Evolutionary conservation across 2,888 invertebrate species (phyloP).

Genomic region (Pycnomerus fuliginosus): DNA sequence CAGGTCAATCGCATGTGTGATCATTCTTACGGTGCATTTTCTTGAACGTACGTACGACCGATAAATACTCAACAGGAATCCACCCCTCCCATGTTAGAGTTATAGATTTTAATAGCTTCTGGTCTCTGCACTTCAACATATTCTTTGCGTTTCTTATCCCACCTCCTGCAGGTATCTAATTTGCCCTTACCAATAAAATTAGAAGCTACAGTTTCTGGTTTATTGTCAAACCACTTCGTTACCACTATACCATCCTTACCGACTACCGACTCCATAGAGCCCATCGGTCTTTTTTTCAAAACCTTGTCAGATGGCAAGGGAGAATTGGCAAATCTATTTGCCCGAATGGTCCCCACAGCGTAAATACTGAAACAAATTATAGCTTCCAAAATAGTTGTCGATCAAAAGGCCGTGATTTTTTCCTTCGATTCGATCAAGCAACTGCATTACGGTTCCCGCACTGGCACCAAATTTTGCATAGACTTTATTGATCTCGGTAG

Average conservation of each 20-base stretch:
- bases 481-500: slow-evolving; percentile 25
- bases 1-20: slow-evolving; percentile 22
- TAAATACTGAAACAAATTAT: slow-evolving; percentile 18
- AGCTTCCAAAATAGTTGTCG: slow-evolving; percentile 31
- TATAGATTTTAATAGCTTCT: not conserved
- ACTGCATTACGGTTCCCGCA: slow-evolving; percentile 19
- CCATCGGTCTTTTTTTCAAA: slow-evolving; percentile 21
- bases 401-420: slow-evolving; percentile 22
- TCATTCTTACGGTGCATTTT: slow-evolving; percentile 27
- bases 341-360: slow-evolving; percentile 13
- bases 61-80: slow-evolving; percentile 26
- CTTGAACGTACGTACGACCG: slow-evolving; percentile 22
- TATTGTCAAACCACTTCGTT: not conserved
- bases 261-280: slow-evolving; percentile 14
- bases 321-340: slow-evolving; percentile 9
- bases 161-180: not conserved
- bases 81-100: not conserved
- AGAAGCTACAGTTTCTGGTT: not conserved
- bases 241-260: not conserved
- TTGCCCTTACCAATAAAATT: not conserved
- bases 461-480: slow-evolving; percentile 15
- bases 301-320: slow-evolving; percentile 6
- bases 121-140: not conserved
- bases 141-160: not conserved
- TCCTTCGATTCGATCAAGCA: slow-evolving; percentile 19